phyloP scores from a whole-genome alignment of 1,140 invertebrate species.

The Drosophila rhopaloa region DNA sequence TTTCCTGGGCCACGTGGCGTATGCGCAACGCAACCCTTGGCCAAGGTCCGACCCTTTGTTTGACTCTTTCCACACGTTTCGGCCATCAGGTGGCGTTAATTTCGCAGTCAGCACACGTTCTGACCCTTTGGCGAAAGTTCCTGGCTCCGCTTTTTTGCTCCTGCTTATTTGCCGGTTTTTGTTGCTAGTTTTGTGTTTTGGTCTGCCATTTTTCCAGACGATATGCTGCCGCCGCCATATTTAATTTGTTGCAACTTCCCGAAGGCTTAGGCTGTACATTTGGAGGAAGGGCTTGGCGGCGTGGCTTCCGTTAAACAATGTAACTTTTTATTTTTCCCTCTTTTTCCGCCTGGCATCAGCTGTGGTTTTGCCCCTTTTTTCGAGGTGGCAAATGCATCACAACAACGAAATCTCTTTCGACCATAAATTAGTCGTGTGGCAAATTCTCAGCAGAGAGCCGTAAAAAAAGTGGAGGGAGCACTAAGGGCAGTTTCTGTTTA shows the following conservation, averaged over 20 bases:
- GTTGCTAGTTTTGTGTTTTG: constrained; percentile 72
- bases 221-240: constrained; percentile 78
- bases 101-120: constrained; percentile 76
- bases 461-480: constrained; percentile 26
- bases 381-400: constrained; percentile 63
- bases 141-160: constrained; percentile 12
- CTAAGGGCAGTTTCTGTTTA: constrained; percentile 24
- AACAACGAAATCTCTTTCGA: constrained; percentile 58
- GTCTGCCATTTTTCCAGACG: constrained; percentile 80
- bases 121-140: constrained; percentile 68
- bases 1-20: constrained; percentile 51
- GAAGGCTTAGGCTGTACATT: constrained; percentile 1
- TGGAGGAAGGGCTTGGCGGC: constrained; percentile 12
- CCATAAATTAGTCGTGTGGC: constrained; percentile 71
- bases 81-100: constrained; percentile 76
- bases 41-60: constrained; percentile 56
- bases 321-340: neutral
- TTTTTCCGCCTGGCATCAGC: constrained; percentile 19
- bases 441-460: constrained; percentile 53
- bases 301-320: constrained; percentile 56
- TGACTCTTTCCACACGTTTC: constrained; percentile 67
- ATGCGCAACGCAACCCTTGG: constrained; percentile 46
- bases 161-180: constrained; percentile 22
- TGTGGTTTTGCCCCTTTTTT: constrained; percentile 29
- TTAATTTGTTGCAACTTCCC: constrained; percentile 75